These are phyloP conservation scores for Dynastes maya DNA, from an alignment of 2,888 invertebrate species.

Conservation along the genomic window DNA sequence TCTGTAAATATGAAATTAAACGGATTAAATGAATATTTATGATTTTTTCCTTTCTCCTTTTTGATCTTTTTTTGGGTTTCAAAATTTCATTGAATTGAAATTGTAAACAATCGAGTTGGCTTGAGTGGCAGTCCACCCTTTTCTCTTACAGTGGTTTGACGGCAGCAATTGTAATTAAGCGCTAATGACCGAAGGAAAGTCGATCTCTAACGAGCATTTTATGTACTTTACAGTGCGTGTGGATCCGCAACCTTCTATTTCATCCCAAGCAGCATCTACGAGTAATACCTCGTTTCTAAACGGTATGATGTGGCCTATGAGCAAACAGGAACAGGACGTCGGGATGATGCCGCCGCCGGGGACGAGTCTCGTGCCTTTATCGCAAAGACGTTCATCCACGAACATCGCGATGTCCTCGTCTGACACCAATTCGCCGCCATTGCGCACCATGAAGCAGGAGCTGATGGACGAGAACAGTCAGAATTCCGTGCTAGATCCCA, in stretches of 20 bases:
- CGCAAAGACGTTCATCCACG: slow-evolving; percentile 77
- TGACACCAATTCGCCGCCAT: slow-evolving; percentile 73
- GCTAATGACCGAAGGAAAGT: slow-evolving; percentile 56
- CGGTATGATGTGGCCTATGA: slow-evolving; percentile 67
- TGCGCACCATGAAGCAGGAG: slow-evolving; percentile 77
- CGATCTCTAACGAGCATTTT: slow-evolving; percentile 64
- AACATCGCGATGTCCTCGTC: slow-evolving; percentile 72
- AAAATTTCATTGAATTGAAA: not conserved
- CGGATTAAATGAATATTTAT: not conserved
- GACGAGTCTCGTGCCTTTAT: slow-evolving; percentile 74
- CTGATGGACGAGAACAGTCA: slow-evolving; percentile 83
- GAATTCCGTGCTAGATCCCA: slow-evolving; percentile 72
- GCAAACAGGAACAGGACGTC: slow-evolving; percentile 73
- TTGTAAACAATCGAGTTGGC: slow-evolving; percentile 58
- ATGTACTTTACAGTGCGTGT: slow-evolving; percentile 68
- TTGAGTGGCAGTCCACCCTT: slow-evolving; percentile 68
- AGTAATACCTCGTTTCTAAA: slow-evolving; percentile 59
- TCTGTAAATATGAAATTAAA: not conserved
- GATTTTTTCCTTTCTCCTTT: not conserved
- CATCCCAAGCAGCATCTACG: slow-evolving; percentile 53
- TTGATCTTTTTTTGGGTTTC: no score
- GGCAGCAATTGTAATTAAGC: slow-evolving; percentile 63
- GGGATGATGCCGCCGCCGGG: slow-evolving; percentile 83
- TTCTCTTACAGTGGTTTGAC: slow-evolving; percentile 70
- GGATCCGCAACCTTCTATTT: slow-evolving; percentile 56